Conservation (phyloP, 1,140 invertebrate genomes). For the Planococcus citri region DNA sequence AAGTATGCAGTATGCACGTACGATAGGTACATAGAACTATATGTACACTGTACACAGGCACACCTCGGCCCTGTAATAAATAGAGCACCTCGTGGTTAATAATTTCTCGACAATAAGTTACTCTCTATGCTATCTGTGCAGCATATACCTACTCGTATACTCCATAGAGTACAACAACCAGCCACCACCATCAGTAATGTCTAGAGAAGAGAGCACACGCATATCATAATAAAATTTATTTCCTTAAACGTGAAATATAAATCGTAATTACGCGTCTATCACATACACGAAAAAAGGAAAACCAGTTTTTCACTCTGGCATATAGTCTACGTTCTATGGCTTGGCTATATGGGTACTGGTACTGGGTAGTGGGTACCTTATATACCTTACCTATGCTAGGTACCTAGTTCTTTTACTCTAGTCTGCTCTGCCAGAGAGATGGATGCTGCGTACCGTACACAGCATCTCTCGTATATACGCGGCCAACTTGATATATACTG, state of each 20-base stretch:
- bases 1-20: too few relatives aligned
- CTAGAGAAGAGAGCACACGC: too few relatives aligned
- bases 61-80: background rate
- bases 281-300: background rate
- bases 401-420: too few relatives aligned
- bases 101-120: background rate
- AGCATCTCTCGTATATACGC: background rate
- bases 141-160: too few relatives aligned
- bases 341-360: too few relatives aligned
- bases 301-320: background rate
- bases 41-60: background rate
- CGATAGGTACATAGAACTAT: background rate
- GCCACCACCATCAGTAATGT: too few relatives aligned
- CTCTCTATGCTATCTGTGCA: too few relatives aligned
- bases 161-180: too few relatives aligned
- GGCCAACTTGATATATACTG: background rate
- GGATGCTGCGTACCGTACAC: background rate
- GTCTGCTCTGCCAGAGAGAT: too few relatives aligned
- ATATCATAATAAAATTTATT: background rate
- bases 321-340: too few relatives aligned
- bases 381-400: too few relatives aligned
- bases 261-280: slow-evolving; percentile 6
- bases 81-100: background rate
- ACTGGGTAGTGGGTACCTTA: too few relatives aligned
- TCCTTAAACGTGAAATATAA: background rate